A percentile compares a stretch with the other conserved stretches of the same genome.
Conservation (phyloP, 2,888 invertebrate species). For the Latheticus oryzae region DNA sequence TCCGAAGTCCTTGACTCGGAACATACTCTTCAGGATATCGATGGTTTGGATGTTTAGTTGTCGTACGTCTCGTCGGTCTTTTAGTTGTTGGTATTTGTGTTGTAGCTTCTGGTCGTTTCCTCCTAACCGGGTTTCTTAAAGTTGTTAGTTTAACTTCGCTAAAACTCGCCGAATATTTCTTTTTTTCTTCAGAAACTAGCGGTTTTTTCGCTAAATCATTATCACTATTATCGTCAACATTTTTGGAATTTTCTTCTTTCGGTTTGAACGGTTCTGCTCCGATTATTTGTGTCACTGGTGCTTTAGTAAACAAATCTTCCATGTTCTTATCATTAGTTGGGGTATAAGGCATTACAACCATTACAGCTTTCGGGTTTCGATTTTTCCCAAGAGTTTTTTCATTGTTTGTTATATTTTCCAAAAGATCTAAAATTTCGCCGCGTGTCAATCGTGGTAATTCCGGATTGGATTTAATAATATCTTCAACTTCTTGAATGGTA, state of each 20-base stretch:
- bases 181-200: constrained; percentile 12
- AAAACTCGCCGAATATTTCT: constrained; percentile 22
- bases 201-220: constrained; percentile 30
- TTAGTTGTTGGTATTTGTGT: constrained; percentile 53
- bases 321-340: constrained; percentile 69
- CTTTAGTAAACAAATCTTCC: constrained; percentile 75
- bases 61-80: constrained; percentile 27
- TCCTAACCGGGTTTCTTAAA: constrained; percentile 44
- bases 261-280: constrained; percentile 52
- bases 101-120: constrained; percentile 40
- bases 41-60: constrained; percentile 34
- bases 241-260: constrained; percentile 36
- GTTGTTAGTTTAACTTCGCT: constrained; percentile 9
- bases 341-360: constrained; percentile 77
- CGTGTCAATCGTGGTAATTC: constrained; percentile 74
- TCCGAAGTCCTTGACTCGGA: constrained; percentile 47
- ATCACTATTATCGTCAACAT: constrained; percentile 15
- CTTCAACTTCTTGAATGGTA: constrained; percentile 77
- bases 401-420: constrained; percentile 74
- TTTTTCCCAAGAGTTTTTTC: constrained; percentile 61
- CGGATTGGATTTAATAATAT: constrained; percentile 71
- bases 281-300: constrained; percentile 73
- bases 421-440: constrained; percentile 74
- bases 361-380: constrained; percentile 68
- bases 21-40: constrained; percentile 30